phyloP scores from a whole-genome alignment of 2,797 vertebrate genomes.

The Lycodopsis pacificus region DNA sequence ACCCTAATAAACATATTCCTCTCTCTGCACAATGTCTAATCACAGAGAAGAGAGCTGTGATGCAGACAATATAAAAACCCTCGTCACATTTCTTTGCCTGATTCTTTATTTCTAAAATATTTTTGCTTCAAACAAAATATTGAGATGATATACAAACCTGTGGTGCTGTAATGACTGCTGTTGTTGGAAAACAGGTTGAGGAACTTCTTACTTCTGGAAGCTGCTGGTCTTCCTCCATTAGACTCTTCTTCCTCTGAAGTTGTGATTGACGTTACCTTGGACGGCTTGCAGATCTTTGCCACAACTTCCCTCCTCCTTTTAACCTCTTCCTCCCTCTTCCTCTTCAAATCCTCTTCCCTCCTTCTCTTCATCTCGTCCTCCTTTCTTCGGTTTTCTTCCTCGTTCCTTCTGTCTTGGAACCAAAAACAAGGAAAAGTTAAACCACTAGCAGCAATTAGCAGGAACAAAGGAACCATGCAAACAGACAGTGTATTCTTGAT shows the following conservation, averaged over 20 bases:
- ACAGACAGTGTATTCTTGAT: not conserved
- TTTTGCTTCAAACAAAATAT: not conserved
- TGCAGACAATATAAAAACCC: not conserved
- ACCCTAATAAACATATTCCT: not conserved
- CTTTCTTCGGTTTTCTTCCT: conserved; percentile 71
- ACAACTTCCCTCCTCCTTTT: conserved; percentile 75
- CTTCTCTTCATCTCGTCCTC: conserved; percentile 74
- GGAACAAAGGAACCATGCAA: not conserved
- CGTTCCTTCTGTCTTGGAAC: conserved; percentile 61
- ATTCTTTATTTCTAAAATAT: not conserved
- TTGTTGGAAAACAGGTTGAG: conserved; percentile 94
- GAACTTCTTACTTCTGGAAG: conserved; percentile 93
- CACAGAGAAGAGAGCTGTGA: not conserved
- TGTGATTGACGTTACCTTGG: conserved; percentile 87
- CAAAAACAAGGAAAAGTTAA: conserved; percentile 32
- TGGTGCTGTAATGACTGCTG: conserved; percentile 85
- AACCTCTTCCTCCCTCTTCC: conserved; percentile 75
- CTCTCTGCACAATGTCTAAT: not conserved
- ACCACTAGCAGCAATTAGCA: not conserved
- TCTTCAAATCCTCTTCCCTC: conserved; percentile 76
- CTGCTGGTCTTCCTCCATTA: conserved; percentile 45
- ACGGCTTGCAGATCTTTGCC: conserved; percentile 82
- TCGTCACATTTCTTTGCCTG: not conserved
- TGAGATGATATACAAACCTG: conserved; percentile 85
- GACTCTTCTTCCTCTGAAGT: conserved; percentile 81